Evolutionary conservation across 2,113 vertebrate genomes (phyloP), one percentile per base, ranked within the genome.

Genomic region (Eleginops maclovinus): DNA sequence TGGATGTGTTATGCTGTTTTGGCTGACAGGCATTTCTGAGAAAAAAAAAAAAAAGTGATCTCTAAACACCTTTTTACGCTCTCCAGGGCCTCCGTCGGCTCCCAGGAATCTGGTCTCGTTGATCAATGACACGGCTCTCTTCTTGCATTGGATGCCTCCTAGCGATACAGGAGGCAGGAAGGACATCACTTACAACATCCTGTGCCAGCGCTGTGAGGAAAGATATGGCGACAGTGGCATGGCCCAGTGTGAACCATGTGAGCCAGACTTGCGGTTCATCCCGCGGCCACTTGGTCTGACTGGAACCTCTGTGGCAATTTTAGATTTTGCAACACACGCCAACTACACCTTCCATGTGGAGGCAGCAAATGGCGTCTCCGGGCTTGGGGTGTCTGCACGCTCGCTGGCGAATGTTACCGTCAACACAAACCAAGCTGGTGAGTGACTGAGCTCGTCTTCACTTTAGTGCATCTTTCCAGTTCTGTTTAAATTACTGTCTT

Each of bases 281-380:
- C 98, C 98, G 0, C 88, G 95, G 50, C 96, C 97, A 10, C 94
- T 96, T 0, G 96, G 97, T 31, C 95, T 99, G 74, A 95, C 84
- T 53, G 96, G 97, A 72, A 95, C 91, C 43, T 99, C 97, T 0
- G 97, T 99, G 72, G 96, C 96, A 1, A 95, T 99, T 43, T 93
- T 98, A 36, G 98, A 99, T 90, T 98, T 97, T 59, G 95, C 97
- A 44, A 93, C 95, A 0, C 96, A 98, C 0, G 94, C 92, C 77
- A 99, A 98, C 94, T 99, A 99, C 90, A 99, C 97, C 73, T 99
- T 99, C 67, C 96, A 98, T 77, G 96, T 99, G 7, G 96, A 99
- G 91, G 96, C 97, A n/a, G 90, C 92, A 22, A 99, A 99, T 41
- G 98, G 97, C 0, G 98, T 99, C 67, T 98, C 98, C 0, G 96